A percentile compares a stretch with the other conserved stretches of the same genome.
Evolutionary conservation across 2,113 vertebrate genomes (phyloP).

Genomic region (Pangasianodon gigas): DNA sequence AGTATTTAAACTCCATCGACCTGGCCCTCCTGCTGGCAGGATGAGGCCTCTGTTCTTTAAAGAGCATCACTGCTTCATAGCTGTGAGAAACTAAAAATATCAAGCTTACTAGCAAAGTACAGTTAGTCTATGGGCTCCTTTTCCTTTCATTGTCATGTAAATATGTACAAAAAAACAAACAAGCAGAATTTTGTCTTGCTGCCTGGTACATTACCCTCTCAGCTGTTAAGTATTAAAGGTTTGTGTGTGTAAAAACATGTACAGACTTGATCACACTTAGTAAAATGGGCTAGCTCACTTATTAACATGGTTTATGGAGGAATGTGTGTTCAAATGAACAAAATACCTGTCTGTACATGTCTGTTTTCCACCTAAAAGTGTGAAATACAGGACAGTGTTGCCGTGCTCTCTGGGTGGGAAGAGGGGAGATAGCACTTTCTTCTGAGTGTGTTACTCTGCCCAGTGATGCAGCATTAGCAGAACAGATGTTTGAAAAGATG

Average conservation of each 20-base stretch:
- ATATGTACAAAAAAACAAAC: background rate
- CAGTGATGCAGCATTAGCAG: too few species aligned
- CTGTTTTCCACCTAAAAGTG: too few species aligned
- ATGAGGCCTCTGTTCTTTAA: background rate
- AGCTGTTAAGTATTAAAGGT: background rate
- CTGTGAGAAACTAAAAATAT: background rate
- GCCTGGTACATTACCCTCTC: background rate
- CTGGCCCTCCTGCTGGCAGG: background rate
- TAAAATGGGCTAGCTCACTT: too few species aligned
- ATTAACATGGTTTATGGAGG: too few species aligned
- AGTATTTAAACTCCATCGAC: background rate
- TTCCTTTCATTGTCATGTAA: background rate
- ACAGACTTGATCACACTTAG: too few species aligned
- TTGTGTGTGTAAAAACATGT: background rate
- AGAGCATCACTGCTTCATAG: background rate
- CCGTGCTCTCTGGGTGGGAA: too few species aligned
- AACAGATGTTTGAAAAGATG: too few species aligned
- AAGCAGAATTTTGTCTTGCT: background rate
- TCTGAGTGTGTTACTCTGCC: too few species aligned
- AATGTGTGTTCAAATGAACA: too few species aligned
- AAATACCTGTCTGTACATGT: too few species aligned
- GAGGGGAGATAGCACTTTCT: too few species aligned
- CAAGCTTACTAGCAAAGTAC: background rate
- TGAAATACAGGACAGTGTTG: too few species aligned
- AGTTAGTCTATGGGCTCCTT: background rate